Evolutionary conservation across 2,888 invertebrate species (phyloP), one percentile per base, ranked within the genome.

Genomic region (Polyommatus iphigenia): DNA sequence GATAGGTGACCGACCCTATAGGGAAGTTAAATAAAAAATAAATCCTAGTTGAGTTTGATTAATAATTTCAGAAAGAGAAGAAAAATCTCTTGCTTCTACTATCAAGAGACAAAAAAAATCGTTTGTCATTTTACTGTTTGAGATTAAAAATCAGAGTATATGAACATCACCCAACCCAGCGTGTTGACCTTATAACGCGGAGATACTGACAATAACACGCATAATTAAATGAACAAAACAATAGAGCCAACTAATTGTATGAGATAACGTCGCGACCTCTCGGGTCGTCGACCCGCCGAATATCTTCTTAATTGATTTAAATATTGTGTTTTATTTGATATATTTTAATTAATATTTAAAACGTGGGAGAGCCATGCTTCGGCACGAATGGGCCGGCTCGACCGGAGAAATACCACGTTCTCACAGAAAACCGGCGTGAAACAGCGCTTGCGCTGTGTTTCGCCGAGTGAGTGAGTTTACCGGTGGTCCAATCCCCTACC

Each of bases 221-320:
- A 67, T 67, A 67, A 67, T 67, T 67, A 67, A 29, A 67, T 67
- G 29, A 67, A 62, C 62, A 24, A 62, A 67, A 67, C 67, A 67
- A 67, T 67, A 67, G 67, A 29, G 29, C 29, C 29, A 18, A 67
- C 67, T 67, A 67, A 67, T 67, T 67, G 67, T 18, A 67, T 32
- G 29, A 29, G 67, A 67, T 67, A 67, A 67, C 67, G 29, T 6
- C 67, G 29, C 32, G 67, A 67, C 67, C 67, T 67, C 67, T 32
- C 29, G 29, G 67, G 10, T 18, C 67, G 29, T 67, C 32, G 29
- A 67, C 32, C 67, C 67, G 29, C 67, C 67, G 29, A 67, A 67
- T 67, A 67, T 67, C 29, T 32, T 32, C 15, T 67, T 67, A 67
- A 67, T 67, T 67, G 67, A 67, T 67, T 67, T 32, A 67, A 32